phyloP scores from a whole-genome alignment of 2,113 vertebrate species.

The Craseonycteris thonglongyai region DNA sequence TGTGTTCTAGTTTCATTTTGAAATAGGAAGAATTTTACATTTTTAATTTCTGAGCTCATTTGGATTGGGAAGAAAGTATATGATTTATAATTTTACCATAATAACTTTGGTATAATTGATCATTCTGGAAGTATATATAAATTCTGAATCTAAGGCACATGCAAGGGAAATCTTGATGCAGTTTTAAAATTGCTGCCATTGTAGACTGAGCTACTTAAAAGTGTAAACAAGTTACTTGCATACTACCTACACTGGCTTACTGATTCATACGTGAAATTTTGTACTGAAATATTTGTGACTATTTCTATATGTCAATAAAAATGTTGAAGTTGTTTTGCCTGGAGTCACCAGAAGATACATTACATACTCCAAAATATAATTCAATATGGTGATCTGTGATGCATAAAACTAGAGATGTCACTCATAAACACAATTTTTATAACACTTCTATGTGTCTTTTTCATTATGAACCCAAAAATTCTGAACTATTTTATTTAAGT shows the following conservation, averaged over 20 bases:
- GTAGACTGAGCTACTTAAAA: neutral
- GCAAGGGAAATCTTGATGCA: neutral
- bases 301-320: neutral
- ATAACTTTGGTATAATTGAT: neutral
- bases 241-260: neutral
- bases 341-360: neutral
- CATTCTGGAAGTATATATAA: neutral
- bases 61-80: too few relatives aligned
- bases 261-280: neutral
- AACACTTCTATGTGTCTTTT: neutral
- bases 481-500: neutral
- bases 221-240: neutral
- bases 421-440: neutral
- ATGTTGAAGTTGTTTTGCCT: neutral
- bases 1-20: neutral
- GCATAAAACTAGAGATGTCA: neutral
- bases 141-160: neutral
- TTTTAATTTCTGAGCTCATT: neutral
- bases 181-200: neutral
- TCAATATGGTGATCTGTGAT: neutral
- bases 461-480: neutral
- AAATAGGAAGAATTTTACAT: neutral
- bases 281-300: neutral
- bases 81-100: neutral
- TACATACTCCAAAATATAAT: neutral